phyloP scores from a whole-genome alignment of 2,888 invertebrate genomes.

The Acrocyrtus sp. region DNA sequence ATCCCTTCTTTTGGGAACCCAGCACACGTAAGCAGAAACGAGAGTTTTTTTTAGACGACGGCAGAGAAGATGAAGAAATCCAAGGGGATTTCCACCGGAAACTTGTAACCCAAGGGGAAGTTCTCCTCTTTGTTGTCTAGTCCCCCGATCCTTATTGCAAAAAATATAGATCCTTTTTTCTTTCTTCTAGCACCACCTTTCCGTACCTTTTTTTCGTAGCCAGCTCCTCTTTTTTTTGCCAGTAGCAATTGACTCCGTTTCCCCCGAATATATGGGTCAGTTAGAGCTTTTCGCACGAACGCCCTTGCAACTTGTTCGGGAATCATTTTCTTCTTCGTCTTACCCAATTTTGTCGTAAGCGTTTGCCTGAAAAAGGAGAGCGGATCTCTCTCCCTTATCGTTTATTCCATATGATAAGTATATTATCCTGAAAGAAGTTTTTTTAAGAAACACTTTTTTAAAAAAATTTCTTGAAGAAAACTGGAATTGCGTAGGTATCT shows the following conservation, averaged over 20 bases:
- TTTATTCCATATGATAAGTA: constrained; percentile 9
- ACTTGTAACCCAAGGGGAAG: constrained; percentile 43
- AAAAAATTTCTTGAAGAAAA: too few relatives aligned
- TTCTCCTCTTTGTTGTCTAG: neutral
- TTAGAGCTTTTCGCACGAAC: constrained; percentile 54
- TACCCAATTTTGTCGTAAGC: neutral
- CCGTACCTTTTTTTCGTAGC: too few relatives aligned
- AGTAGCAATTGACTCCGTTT: constrained; percentile 46
- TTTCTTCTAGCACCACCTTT: neutral
- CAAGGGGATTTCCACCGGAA: constrained; percentile 34
- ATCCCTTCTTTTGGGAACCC: neutral
- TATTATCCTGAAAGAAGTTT: constrained; percentile 5
- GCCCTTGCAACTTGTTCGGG: constrained; percentile 46
- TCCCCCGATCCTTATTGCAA: neutral
- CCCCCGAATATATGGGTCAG: constrained; percentile 50
- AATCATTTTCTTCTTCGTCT: constrained; percentile 3
- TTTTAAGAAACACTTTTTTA: too few relatives aligned
- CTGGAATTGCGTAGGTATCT: neutral
- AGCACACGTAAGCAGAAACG: neutral
- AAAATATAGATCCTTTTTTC: neutral
- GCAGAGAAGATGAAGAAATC: neutral
- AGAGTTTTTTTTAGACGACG: neutral
- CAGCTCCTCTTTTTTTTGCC: constrained; percentile 30
- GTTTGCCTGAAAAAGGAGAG: constrained; percentile 27
- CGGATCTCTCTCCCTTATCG: constrained; percentile 8